A percentile compares a stretch with the other conserved stretches of the same genome.
Evolutionary conservation across 2,113 vertebrate species (phyloP).

Genomic region (Crocuta crocuta): DNA sequence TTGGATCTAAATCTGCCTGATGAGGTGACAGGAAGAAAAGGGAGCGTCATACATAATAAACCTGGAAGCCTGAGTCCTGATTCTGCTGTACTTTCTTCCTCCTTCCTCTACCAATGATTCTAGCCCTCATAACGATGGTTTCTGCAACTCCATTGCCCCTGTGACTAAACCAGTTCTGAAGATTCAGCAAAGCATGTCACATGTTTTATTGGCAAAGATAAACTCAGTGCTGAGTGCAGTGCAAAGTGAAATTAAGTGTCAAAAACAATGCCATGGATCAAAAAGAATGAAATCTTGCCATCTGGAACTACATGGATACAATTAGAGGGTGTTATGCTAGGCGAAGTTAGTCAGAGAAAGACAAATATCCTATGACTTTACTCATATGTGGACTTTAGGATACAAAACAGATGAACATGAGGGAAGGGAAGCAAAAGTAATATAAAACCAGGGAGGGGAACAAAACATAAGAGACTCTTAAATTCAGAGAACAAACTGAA

Average conservation of each 20-base stretch:
- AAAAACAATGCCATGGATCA: neutral
- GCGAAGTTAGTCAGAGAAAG: too few species aligned
- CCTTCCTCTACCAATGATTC: neutral
- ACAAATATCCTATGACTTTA: too few species aligned
- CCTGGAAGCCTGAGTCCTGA: conserved; percentile 16
- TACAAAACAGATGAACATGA: too few species aligned
- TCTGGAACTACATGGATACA: too few species aligned
- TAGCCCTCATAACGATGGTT: neutral
- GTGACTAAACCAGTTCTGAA: neutral
- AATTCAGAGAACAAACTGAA: too few species aligned
- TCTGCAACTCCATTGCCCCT: neutral
- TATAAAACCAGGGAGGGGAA: too few species aligned
- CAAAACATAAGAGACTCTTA: too few species aligned
- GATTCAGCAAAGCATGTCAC: conserved; percentile 19
- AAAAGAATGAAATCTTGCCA: too few species aligned
- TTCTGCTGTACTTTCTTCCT: conserved; percentile 11
- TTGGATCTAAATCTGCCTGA: conserved; percentile 55
- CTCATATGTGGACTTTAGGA: too few species aligned
- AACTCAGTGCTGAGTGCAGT: conserved; percentile 6
- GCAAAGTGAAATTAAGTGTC: neutral
- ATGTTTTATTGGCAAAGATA: conserved; percentile 34
- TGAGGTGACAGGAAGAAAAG: neutral
- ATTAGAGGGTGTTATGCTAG: too few species aligned
- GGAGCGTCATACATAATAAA: neutral
- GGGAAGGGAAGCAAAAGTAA: too few species aligned